These are phyloP conservation scores for Caenorhabditis wallacei DNA, from an alignment of 2,888 invertebrate species.

Conservation along the genomic window DNA sequence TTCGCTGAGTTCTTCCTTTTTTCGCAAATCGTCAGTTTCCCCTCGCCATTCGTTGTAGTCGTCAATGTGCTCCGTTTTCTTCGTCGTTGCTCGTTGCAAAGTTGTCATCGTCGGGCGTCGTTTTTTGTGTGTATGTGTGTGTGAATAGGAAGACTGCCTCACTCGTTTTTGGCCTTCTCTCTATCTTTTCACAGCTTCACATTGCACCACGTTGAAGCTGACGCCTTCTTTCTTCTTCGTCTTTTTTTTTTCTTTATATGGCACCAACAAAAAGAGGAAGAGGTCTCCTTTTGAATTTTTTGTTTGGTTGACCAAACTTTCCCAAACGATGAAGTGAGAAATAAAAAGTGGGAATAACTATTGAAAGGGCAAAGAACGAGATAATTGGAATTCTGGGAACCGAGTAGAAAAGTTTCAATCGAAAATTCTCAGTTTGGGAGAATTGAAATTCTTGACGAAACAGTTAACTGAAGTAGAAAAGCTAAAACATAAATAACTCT, in stretches of 20 bases:
- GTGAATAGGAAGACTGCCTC: conserved; percentile 32
- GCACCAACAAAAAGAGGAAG: conserved; percentile 30
- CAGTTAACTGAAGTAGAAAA: too few relatives aligned
- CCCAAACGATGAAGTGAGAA: conserved; percentile 32
- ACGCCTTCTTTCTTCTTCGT: conserved; percentile 43
- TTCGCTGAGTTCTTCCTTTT: conserved; percentile 4
- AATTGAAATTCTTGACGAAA: too few relatives aligned
- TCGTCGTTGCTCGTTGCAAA: conserved; percentile 33
- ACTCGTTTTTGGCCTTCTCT: conserved; percentile 45
- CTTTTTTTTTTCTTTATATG: conserved; percentile 27
- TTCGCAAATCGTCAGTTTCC: conserved; percentile 44
- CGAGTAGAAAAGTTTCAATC: not conserved
- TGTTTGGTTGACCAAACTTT: conserved; percentile 41
- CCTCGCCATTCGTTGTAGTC: conserved; percentile 24
- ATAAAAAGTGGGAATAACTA: not conserved
- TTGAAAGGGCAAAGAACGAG: conserved; percentile 43
- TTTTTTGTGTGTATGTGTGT: conserved; percentile 45
- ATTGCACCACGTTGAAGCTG: conserved; percentile 53
- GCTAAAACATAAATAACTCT: too few relatives aligned
- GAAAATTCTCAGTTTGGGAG: too few relatives aligned
- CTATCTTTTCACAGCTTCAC: conserved; percentile 51
- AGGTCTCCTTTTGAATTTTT: conserved; percentile 55
- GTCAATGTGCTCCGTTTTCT: conserved; percentile 39
- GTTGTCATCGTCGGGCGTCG: conserved; percentile 42
- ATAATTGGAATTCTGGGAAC: not conserved